Percentiles rank a stretch among this genome's conserved stretches.
phyloP scores from a whole-genome alignment of 2,888 invertebrate species.

The Luperina testacea region DNA sequence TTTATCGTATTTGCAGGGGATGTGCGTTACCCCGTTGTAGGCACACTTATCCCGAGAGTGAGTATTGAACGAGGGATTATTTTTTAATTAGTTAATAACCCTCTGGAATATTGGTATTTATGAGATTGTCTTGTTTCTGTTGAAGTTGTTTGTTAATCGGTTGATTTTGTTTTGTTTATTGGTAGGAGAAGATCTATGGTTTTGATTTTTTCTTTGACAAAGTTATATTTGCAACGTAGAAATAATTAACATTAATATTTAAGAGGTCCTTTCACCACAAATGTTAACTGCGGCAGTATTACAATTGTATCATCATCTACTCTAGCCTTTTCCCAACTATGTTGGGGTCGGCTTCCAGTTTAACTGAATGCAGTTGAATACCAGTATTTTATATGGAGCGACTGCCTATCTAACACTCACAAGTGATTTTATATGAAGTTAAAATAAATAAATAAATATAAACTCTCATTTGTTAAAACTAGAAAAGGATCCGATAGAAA shows the following conservation, averaged over 20 bases:
- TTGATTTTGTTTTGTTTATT: neutral
- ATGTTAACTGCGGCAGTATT: neutral
- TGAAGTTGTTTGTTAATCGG: neutral
- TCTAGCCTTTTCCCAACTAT: no score
- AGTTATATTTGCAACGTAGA: neutral
- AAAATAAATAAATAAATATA: neutral
- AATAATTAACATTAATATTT: neutral
- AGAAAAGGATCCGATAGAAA: neutral
- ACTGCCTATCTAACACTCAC: no score
- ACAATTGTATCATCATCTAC: neutral
- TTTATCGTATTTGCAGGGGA: conserved; percentile 37
- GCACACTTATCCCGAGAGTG: conserved; percentile 10
- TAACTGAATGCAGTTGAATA: no score
- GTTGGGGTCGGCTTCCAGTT: no score
- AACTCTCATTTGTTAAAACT: neutral
- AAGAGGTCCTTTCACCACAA: neutral
- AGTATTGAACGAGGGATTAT: conserved; percentile 32
- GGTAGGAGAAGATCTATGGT: no score
- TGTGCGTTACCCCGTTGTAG: conserved; percentile 17
- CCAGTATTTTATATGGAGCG: no score
- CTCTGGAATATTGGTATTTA: conserved; percentile 22
- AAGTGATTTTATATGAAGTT: neutral
- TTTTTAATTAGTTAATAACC: conserved; percentile 55
- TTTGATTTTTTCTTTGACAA: neutral
- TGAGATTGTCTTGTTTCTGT: conserved; percentile 2